These are phyloP conservation scores for Nothura maculosa DNA, from an alignment of 2,797 vertebrate species.

Conservation along the genomic window DNA sequence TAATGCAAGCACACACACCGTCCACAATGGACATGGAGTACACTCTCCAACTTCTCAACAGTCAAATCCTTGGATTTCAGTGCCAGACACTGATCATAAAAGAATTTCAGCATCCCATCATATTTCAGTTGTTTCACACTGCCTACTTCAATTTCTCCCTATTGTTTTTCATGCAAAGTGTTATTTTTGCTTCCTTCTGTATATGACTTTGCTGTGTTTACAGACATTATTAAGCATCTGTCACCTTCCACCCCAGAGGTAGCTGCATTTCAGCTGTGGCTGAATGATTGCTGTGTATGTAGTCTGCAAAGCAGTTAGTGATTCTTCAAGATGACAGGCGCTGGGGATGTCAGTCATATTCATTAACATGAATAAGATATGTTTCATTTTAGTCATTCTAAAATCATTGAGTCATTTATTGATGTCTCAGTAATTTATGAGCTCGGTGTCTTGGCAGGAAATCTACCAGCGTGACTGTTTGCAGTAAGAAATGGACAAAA, in stretches of 20 bases:
- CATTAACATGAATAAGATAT: conserved; percentile 75
- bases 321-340: conserved; percentile 53
- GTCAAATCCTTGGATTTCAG: neutral
- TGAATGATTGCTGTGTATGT: conserved; percentile 43
- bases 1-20: neutral
- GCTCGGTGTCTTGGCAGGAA: conserved; percentile 23
- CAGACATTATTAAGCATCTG: conserved; percentile 52
- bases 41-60: neutral
- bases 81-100: neutral
- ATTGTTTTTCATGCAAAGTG: neutral
- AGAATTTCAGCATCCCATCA: neutral
- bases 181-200: conserved; percentile 7
- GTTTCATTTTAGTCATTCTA: conserved; percentile 63
- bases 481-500: conserved; percentile 27
- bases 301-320: conserved; percentile 47
- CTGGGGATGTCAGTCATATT: conserved; percentile 61
- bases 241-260: conserved; percentile 46
- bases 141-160: neutral
- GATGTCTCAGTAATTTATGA: conserved; percentile 68
- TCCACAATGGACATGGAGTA: neutral
- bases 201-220: neutral
- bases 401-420: conserved; percentile 72
- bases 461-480: neutral
- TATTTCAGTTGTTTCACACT: neutral
- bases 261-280: conserved; percentile 33